A percentile compares a stretch with the other conserved stretches of the same genome.
These are phyloP conservation scores for Sesamia inferens DNA, from an alignment of 2,888 invertebrate species.

Conservation along the genomic window DNA sequence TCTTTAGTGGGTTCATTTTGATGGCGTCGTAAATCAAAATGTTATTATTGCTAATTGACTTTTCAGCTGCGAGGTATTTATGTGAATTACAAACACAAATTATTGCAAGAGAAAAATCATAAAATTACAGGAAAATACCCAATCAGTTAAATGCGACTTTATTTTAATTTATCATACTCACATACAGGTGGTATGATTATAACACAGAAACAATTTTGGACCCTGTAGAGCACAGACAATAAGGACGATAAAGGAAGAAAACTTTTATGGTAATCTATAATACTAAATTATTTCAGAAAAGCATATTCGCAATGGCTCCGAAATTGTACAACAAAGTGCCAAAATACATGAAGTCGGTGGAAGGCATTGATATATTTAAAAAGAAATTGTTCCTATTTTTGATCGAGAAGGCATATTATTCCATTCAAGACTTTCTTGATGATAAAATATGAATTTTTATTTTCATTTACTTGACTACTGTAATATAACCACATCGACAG, in stretches of 20 bases:
- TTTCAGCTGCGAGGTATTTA: slow-evolving; percentile 55
- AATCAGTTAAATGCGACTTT: neutral
- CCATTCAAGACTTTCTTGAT: too few species aligned
- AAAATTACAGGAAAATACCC: too few species aligned
- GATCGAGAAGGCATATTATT: too few species aligned
- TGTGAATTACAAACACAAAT: slow-evolving; percentile 36
- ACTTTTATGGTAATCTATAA: neutral
- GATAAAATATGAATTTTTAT: too few species aligned
- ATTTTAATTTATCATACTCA: neutral
- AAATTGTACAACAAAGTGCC: too few species aligned
- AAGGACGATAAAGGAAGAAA: neutral
- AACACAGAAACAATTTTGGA: neutral
- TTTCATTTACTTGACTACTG: too few species aligned
- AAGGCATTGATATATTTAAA: too few species aligned
- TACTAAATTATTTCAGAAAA: too few species aligned
- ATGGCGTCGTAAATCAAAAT: slow-evolving; percentile 63
- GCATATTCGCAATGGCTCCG: too few species aligned
- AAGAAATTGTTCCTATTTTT: too few species aligned
- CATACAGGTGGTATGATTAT: neutral
- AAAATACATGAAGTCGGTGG: too few species aligned
- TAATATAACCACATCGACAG: too few species aligned
- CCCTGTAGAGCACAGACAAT: neutral
- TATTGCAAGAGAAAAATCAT: neutral
- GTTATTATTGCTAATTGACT: slow-evolving; percentile 63
- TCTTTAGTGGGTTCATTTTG: slow-evolving; percentile 62